Evolutionary conservation across 2,888 invertebrate genomes (phyloP).

Genomic region (Mimas tiliae): DNA sequence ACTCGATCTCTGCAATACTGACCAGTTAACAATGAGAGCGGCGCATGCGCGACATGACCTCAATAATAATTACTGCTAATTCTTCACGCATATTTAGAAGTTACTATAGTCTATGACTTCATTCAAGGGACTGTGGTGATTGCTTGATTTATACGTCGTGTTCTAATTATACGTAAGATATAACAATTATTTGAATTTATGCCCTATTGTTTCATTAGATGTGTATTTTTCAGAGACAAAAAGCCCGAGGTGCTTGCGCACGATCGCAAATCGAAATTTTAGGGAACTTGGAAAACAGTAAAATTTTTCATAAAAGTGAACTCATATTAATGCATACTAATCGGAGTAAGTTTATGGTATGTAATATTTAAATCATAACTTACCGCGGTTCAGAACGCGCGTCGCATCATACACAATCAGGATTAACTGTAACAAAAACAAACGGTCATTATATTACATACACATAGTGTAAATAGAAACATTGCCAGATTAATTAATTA

Average conservation of each 20-base stretch:
- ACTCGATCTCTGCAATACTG: background rate
- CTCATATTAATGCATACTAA: too few relatives aligned
- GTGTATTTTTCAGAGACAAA: too few relatives aligned
- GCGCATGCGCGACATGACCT: conserved; percentile 19
- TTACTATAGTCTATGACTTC: conserved; percentile 13
- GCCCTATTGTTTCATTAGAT: too few relatives aligned
- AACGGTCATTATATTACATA: too few relatives aligned
- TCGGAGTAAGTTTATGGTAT: too few relatives aligned
- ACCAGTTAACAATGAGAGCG: conserved; percentile 11
- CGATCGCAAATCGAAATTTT: too few relatives aligned
- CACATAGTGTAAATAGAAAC: too few relatives aligned
- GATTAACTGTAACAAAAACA: conserved; percentile 59
- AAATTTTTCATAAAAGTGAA: too few relatives aligned
- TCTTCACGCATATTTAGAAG: conserved; percentile 16
- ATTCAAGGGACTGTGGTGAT: conserved; percentile 10
- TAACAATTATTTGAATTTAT: too few relatives aligned
- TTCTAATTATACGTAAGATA: background rate
- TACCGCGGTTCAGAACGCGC: conserved; percentile 54
- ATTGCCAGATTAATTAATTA: too few relatives aligned
- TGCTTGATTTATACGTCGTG: background rate
- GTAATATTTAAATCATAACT: conserved; percentile 37
- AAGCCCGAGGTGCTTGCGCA: too few relatives aligned
- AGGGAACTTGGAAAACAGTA: too few relatives aligned
- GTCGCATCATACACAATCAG: conserved; percentile 51
- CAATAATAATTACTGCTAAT: conserved; percentile 7